Conservation (phyloP, 1,140 invertebrate species). For the Pseudomyrmex flavicornis region DNA sequence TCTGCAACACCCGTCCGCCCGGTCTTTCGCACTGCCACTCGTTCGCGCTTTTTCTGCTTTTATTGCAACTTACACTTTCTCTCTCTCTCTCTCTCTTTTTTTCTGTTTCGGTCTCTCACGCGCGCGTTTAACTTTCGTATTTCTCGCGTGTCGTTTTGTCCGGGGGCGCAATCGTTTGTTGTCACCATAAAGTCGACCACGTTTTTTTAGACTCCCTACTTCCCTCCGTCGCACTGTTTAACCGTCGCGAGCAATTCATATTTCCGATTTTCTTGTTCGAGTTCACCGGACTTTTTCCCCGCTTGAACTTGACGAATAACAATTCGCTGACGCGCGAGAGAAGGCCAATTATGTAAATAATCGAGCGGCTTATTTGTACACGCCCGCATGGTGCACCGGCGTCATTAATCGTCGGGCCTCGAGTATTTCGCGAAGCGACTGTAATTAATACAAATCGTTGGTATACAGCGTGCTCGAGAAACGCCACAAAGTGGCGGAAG, state of each 20-base stretch:
- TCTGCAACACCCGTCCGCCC: constrained; percentile 49
- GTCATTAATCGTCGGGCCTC: constrained; percentile 56
- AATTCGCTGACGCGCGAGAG: constrained; percentile 18
- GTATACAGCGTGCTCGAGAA: constrained; percentile 57
- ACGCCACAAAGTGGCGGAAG: constrained; percentile 47
- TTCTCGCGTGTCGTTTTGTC: constrained; percentile 32
- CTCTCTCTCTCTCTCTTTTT: constrained; percentile 9
- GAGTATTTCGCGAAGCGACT: constrained; percentile 49
- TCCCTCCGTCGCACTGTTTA: background rate
- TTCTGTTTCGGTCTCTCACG: background rate
- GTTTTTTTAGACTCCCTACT: background rate
- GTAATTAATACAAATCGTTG: constrained; percentile 71
- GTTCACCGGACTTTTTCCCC: background rate
- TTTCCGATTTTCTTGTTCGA: constrained; percentile 3
- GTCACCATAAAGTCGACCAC: constrained; percentile 24
- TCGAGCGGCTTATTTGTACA: constrained; percentile 59
- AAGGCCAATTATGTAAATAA: constrained; percentile 31
- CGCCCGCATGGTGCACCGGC: constrained; percentile 30
- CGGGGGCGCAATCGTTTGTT: background rate
- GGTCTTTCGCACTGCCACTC: constrained; percentile 44
- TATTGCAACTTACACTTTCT: constrained; percentile 42
- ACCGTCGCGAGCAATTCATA: background rate
- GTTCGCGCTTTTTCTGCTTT: constrained; percentile 34
- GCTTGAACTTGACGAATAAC: background rate
- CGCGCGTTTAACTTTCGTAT: constrained; percentile 11